Base-by-base conservation (phyloP, 2,888 invertebrate genomes). In the Exephanes ischioxanthus region DNA sequence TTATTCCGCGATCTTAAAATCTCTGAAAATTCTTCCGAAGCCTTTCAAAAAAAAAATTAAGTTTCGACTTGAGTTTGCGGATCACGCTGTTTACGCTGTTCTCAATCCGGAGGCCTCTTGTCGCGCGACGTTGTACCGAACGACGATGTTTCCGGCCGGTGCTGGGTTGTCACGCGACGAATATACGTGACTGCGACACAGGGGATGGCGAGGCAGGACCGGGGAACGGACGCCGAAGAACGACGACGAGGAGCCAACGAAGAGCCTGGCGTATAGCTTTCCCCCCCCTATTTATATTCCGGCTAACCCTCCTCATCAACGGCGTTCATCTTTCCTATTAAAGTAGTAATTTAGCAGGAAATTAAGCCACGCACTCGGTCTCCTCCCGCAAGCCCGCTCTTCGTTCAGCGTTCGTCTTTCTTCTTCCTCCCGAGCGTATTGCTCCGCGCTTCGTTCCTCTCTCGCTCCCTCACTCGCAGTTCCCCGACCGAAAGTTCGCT, bases 311-410 rank as follows among this genome's bases (percentile, higher is more conserved):
- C 93, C 94, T 94, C 94, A 94, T 94, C 94, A 94, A 92, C 93
- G 90, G 90, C 93, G 94, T 94, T 94, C 94, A 94, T 94, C 93
- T 94, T 94, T 94, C 93, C 94, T 93, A 94, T 94, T 94, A 93
- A 94, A 94, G 94, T 93, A 93, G 94, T 94, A 94, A 94, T 94
- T 94, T 93, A 94, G 94, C 94, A 93, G 94, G 94, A 94, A 94
- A 94, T 94, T 94, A 94, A 93, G 93, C 93, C 91, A 93, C 92
- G 94, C 93, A 94, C 92, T 93, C 90, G 90, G 89, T 83, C 85
- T 89, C 90, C 90, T 90, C 90, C 90, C 90, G 90, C 89, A 88
- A 63, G 77, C 89, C 89, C 89, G 91, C 90, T 89, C 90, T 80
- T 76, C 88, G 87, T 88, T 91, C 90, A 87, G 89, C 81, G 88